A percentile compares a stretch with the other conserved stretches of the same genome.
These are phyloP conservation scores for Ptychobarbus kaznakovi DNA, from an alignment of 2,797 vertebrate genomes.

Conservation along the genomic window DNA sequence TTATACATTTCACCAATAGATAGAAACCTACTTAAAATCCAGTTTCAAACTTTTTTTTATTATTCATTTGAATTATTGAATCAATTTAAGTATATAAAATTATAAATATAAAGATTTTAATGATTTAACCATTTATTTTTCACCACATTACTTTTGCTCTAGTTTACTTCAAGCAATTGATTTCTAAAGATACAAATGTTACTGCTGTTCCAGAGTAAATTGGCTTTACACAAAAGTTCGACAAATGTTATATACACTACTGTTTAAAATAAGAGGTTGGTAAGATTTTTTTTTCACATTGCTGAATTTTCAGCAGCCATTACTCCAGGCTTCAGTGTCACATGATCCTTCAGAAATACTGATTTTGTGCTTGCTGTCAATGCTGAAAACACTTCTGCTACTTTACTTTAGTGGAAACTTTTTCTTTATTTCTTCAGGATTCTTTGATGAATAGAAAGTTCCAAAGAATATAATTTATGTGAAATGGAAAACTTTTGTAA, in stretches of 20 bases:
- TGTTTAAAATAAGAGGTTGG: too few relatives aligned
- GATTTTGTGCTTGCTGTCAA: not conserved
- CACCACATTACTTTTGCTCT: not conserved
- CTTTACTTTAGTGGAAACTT: not conserved
- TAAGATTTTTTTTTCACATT: not conserved
- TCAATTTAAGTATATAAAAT: not conserved
- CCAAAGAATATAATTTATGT: not conserved
- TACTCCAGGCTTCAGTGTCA: not conserved
- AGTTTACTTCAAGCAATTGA: not conserved
- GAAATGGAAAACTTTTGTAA: not conserved
- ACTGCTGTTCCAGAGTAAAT: not conserved
- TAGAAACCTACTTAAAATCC: not conserved
- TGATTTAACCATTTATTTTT: not conserved
- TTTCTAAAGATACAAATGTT: not conserved
- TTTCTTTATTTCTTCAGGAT: not conserved
- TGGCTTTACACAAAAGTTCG: not conserved
- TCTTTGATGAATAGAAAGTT: not conserved
- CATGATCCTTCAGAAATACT: not conserved
- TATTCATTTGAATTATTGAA: not conserved
- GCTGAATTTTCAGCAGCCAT: too few relatives aligned
- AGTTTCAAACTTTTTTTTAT: not conserved
- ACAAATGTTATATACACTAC: not conserved
- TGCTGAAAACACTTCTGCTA: not conserved
- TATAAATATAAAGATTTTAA: not conserved
- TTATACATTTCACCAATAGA: not conserved